A percentile compares a stretch with the other conserved stretches of the same genome.
Conservation (phyloP, 1,140 invertebrate species). For the Cotesia chilonis region DNA sequence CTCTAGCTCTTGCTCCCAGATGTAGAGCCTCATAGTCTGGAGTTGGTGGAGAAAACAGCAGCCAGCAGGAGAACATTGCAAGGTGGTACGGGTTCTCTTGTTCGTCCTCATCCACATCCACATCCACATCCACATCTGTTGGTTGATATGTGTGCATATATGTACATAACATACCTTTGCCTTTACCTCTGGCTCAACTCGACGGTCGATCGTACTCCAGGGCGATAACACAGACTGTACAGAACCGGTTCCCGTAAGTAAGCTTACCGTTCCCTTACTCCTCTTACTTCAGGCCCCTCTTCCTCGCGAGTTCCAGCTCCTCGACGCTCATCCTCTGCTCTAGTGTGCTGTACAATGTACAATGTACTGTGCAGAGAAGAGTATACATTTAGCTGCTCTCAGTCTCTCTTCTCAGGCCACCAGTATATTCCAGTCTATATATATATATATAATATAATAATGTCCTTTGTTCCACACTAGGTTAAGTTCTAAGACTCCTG, state of each 20-base stretch:
- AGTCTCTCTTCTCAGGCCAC: background rate
- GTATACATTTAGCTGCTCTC: background rate
- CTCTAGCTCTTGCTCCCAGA: no score
- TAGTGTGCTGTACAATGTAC: no score
- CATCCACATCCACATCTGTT: no score
- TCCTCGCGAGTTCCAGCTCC: slow-evolving; percentile 12
- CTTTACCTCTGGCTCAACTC: no score
- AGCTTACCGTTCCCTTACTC: slow-evolving; percentile 16
- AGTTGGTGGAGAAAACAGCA: slow-evolving; percentile 10
- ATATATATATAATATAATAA: background rate
- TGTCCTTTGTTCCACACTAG: background rate
- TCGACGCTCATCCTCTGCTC: slow-evolving; percentile 16
- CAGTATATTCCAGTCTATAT: background rate
- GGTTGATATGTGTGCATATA: background rate
- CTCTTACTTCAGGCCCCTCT: slow-evolving; percentile 14
- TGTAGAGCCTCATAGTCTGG: no score
- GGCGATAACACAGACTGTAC: slow-evolving; percentile 15
- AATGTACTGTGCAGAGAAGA: no score
- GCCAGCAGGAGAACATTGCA: slow-evolving; percentile 14
- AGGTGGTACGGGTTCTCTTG: no score
- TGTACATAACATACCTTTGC: slow-evolving; percentile 10
- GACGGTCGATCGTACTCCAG: background rate
- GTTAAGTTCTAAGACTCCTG: no score
- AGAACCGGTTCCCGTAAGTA: slow-evolving; percentile 36
- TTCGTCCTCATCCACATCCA: no score